These are phyloP conservation scores for Heterohyrax brucei DNA, from an alignment of 2,797 vertebrate genomes.

Conservation along the genomic window DNA sequence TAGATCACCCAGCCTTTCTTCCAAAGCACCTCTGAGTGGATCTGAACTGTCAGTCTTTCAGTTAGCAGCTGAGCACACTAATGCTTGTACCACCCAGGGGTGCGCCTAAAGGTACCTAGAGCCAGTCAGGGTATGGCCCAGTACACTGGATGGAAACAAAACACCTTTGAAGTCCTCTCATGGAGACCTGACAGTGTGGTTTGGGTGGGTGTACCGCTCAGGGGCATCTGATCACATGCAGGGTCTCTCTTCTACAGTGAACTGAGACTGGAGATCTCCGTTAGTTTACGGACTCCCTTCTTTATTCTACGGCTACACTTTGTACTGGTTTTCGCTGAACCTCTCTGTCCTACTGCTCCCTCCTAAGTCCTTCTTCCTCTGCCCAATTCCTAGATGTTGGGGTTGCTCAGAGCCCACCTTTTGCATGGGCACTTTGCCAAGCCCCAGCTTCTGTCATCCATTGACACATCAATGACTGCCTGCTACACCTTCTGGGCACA, in stretches of 20 bases:
- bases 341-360: background rate
- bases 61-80: too few species aligned
- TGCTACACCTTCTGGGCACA: background rate
- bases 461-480: too few species aligned
- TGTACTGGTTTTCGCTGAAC: background rate
- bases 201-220: background rate
- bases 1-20: too few species aligned
- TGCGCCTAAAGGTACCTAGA: too few species aligned
- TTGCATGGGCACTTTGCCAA: background rate
- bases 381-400: background rate
- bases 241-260: background rate
- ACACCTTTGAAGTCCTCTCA: accelerated
- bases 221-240: accelerated
- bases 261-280: background rate
- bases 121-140: too few species aligned
- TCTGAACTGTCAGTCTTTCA: too few species aligned
- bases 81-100: too few species aligned
- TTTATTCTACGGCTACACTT: background rate
- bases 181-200: background rate
- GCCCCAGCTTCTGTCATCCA: background rate
- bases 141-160: background rate
- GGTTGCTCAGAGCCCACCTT: background rate
- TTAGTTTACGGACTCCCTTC: background rate
- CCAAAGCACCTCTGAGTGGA: too few species aligned
- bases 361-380: background rate